Evolutionary conservation across 2,113 vertebrate species (phyloP).

Genomic region (Oncorhynchus keta): DNA sequence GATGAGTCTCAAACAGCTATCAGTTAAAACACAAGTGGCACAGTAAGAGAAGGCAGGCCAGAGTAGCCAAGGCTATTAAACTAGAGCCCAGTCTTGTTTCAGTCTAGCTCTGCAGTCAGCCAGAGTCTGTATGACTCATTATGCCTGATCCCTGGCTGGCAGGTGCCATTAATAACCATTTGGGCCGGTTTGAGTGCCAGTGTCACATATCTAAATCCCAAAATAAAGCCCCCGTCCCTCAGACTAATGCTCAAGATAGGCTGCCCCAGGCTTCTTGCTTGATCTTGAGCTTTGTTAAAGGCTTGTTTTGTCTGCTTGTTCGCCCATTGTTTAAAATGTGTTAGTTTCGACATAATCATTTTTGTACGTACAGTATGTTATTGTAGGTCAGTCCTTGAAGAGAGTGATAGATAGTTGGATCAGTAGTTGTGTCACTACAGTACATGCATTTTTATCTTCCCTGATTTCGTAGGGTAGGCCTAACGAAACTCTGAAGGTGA

Average conservation of each 20-base stretch:
- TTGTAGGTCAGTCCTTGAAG: too few species aligned
- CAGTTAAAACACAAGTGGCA: slow-evolving; percentile 25
- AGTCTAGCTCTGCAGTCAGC: neutral
- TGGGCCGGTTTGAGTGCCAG: slow-evolving; percentile 18
- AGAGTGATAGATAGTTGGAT: too few species aligned
- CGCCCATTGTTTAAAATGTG: neutral
- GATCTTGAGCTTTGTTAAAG: neutral
- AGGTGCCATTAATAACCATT: slow-evolving; percentile 29
- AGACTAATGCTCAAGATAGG: neutral
- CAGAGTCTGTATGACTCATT: neutral
- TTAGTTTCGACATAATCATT: neutral
- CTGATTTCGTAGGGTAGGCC: too few species aligned
- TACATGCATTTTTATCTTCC: too few species aligned
- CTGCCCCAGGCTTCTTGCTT: neutral
- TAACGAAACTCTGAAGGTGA: too few species aligned
- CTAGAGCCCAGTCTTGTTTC: neutral
- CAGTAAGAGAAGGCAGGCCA: neutral
- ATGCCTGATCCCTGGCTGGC: slow-evolving; percentile 8
- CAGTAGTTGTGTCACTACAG: too few species aligned
- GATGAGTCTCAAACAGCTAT: slow-evolving; percentile 8
- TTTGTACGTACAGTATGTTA: neutral
- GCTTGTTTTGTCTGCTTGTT: neutral
- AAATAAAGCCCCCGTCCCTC: neutral
- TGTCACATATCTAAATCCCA: slow-evolving; percentile 4
- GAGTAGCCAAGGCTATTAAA: neutral